Base-by-base conservation (phyloP, 2,888 invertebrate species). In the Pyralis farinalis region DNA sequence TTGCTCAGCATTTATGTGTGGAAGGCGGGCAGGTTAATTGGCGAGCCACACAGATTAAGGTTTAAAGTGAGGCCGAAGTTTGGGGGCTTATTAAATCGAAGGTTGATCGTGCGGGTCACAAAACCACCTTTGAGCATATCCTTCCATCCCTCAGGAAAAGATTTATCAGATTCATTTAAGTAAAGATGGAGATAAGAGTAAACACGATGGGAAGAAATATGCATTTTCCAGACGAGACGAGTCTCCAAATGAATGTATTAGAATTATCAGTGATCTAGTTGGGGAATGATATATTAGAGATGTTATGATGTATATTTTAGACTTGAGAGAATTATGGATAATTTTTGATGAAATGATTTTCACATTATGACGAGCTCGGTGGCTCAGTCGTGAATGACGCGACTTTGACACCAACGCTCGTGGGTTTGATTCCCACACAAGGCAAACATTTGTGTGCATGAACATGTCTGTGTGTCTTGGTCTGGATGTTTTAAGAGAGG, bases 1-100 rank as follows among this genome's bases (percentile, higher is more conserved):
- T 88, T 87, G 84, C 74, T 71, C 73, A 70, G 71, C 75, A 77
- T 79, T 76, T 76, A 75, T 72, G 74, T 73, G 70, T 66, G 65
- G 56, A 58, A 69, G 68, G 62, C 61, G 66, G 69, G 66, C 66
- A 70, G 68, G 64, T 74, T 75, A 75, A 76, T 79, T 70, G 74
- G 70, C 63, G 59, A 55, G 63, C 53, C 40, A 42, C 47, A 42
- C 41, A 51, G 51, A 48, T 47, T 51, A 48, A 43, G 42, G 47
- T 47, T 41, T 42, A 42, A 46, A 44, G 43, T 43, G 40, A 33
- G 41, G 41, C 30, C 36, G 34, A 43, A 46, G 41, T 41, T 34
- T 34, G 31, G 16, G 41, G 40, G 32, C 34, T 29, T 38, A 39
- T 39, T 39, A 39, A 39, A 39, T 39, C 39, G 39, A 39, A 33